Percentiles rank a stretch among this genome's conserved stretches.
Conservation (phyloP, 2,888 invertebrate genomes). For the Diplazon laetatorius region DNA sequence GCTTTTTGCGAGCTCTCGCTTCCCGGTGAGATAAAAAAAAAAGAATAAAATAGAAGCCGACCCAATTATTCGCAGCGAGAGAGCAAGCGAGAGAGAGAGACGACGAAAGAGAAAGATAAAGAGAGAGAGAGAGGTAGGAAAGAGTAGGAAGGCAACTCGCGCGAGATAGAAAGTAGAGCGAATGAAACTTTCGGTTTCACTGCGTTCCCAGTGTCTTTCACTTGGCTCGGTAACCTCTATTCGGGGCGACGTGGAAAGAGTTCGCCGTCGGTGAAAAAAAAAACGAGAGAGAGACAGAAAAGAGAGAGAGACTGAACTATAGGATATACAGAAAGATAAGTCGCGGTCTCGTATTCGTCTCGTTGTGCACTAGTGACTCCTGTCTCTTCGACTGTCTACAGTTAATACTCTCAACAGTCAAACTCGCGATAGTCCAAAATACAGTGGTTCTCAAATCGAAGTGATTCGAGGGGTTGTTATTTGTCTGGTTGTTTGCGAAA, state of each 20-base stretch:
- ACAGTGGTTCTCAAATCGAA: too few species aligned
- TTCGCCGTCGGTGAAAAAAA: slow-evolving; percentile 40
- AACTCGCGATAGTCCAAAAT: too few species aligned
- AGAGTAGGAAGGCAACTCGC: slow-evolving; percentile 58
- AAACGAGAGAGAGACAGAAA: slow-evolving; percentile 43
- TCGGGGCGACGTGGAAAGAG: slow-evolving; percentile 54
- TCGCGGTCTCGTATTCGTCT: slow-evolving; percentile 24
- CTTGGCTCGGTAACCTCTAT: slow-evolving; percentile 64
- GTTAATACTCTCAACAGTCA: too few species aligned
- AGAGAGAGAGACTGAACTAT: too few species aligned
- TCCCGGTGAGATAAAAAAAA: slow-evolving; percentile 51
- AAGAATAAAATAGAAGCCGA: slow-evolving; percentile 35
- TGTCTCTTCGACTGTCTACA: too few species aligned
- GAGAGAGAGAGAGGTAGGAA: slow-evolving; percentile 20
- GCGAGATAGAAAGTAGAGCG: slow-evolving; percentile 79
- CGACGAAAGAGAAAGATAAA: not conserved
- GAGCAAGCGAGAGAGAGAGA: slow-evolving; percentile 22
- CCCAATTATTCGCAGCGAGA: slow-evolving; percentile 58
- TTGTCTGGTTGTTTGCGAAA: too few species aligned
- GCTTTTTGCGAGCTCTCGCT: slow-evolving; percentile 24
- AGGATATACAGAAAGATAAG: slow-evolving; percentile 53
- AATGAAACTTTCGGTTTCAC: slow-evolving; percentile 79
- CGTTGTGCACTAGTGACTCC: slow-evolving; percentile 44
- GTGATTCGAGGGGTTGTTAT: too few species aligned
- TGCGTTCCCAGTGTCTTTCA: slow-evolving; percentile 64